These are phyloP conservation scores for Artemia sinica DNA, from an alignment of 2,888 invertebrate species.

Conservation along the genomic window DNA sequence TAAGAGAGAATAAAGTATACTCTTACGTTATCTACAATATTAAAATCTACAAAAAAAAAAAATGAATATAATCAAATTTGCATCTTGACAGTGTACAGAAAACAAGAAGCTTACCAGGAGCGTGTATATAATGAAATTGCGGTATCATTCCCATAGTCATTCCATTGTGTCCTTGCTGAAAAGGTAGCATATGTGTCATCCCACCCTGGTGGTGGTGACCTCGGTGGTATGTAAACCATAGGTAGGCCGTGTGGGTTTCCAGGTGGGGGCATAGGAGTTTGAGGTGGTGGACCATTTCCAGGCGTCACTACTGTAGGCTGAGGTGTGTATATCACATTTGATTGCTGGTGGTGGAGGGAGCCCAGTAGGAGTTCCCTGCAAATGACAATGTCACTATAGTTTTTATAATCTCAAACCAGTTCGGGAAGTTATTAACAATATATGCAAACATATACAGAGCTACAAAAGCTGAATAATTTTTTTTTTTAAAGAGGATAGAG, in stretches of 20 bases:
- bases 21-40: too few relatives aligned
- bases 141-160: conserved; percentile 11
- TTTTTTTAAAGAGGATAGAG: too few relatives aligned
- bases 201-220: conserved; percentile 16
- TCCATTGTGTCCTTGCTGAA: conserved; percentile 10
- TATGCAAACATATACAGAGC: too few relatives aligned
- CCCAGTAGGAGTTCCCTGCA: conserved; percentile 11
- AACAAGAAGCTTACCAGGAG: background rate
- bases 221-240: conserved; percentile 29
- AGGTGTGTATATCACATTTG: conserved; percentile 31
- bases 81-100: background rate
- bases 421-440: too few relatives aligned
- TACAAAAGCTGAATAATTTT: too few relatives aligned
- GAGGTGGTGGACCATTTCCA: conserved; percentile 15
- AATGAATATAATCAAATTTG: too few relatives aligned
- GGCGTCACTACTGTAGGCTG: conserved; percentile 19
- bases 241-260: conserved; percentile 34
- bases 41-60: too few relatives aligned
- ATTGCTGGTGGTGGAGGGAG: conserved; percentile 25
- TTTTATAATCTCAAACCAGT: too few relatives aligned
- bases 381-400: background rate
- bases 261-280: conserved; percentile 24
- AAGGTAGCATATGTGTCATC: conserved; percentile 1
- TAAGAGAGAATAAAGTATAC: too few relatives aligned
- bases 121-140: conserved; percentile 3